Conservation (phyloP, 2,888 invertebrate genomes). For the Tridacna crocea region DNA sequence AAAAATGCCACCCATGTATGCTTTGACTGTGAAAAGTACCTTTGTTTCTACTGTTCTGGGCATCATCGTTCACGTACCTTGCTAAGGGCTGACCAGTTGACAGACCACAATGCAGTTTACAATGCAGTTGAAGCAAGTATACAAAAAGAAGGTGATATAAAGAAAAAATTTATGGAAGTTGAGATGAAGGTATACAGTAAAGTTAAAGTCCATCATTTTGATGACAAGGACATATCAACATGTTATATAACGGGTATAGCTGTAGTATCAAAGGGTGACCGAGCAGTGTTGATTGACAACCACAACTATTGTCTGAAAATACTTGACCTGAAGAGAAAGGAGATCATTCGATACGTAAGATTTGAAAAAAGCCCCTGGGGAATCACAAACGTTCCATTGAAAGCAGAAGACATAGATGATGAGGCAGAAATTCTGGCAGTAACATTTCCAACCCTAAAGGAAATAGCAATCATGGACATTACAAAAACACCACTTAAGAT, state of each 20-base stretch:
- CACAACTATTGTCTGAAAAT: not conserved
- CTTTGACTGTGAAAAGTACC: not conserved
- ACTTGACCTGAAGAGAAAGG: not conserved
- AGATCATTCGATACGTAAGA: not conserved
- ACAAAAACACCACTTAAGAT: not conserved
- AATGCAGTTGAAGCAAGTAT: not conserved
- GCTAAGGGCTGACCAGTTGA: not conserved
- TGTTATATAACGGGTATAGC: not conserved
- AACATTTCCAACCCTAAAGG: not conserved
- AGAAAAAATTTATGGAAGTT: not conserved
- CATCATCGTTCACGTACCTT: not conserved
- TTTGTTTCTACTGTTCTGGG: not conserved
- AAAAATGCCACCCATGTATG: not conserved
- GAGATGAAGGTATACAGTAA: too few species aligned
- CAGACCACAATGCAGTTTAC: not conserved
- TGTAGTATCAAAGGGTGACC: not conserved
- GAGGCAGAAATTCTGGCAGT: not conserved
- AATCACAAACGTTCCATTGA: not conserved
- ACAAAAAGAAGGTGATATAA: not conserved
- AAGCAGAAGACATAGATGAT: not conserved
- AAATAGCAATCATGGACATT: not conserved
- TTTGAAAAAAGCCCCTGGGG: not conserved
- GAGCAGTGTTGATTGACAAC: not conserved
- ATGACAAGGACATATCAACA: not conserved
- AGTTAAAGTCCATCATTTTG: too few species aligned